Conservation (phyloP, 2,797 vertebrate genomes). For the Neomorphus geoffroyi region DNA sequence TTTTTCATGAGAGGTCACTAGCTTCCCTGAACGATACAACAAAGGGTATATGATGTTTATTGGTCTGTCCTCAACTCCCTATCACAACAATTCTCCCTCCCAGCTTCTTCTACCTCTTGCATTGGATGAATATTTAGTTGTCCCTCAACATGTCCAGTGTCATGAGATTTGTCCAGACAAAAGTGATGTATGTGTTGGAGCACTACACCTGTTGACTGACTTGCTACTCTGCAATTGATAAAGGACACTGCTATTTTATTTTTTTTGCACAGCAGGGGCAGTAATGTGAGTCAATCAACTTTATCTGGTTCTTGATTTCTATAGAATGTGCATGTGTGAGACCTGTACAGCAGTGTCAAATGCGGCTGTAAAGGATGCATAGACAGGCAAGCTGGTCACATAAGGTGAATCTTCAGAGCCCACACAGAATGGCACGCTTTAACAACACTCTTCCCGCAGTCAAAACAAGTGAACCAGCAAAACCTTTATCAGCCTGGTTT, state of each 20-base stretch:
- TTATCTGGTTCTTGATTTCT: not conserved
- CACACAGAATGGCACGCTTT: fast-evolving
- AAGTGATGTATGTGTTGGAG: not conserved
- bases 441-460: not conserved
- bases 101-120: not conserved
- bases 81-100: not conserved
- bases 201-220: not conserved
- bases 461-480: not conserved
- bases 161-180: not conserved
- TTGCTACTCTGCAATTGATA: not conserved
- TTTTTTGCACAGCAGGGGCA: not conserved
- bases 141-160: not conserved
- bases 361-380: not conserved
- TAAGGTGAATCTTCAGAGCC: not conserved
- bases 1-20: not conserved
- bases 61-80: not conserved
- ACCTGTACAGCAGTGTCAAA: not conserved
- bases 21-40: not conserved
- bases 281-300: not conserved
- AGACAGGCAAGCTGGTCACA: fast-evolving
- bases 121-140: not conserved
- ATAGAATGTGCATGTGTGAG: not conserved
- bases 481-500: not conserved
- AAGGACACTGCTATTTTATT: not conserved
- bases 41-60: not conserved